Evolutionary conservation across 2,888 invertebrate species (phyloP).

Genomic region (Watsonalla binaria): DNA sequence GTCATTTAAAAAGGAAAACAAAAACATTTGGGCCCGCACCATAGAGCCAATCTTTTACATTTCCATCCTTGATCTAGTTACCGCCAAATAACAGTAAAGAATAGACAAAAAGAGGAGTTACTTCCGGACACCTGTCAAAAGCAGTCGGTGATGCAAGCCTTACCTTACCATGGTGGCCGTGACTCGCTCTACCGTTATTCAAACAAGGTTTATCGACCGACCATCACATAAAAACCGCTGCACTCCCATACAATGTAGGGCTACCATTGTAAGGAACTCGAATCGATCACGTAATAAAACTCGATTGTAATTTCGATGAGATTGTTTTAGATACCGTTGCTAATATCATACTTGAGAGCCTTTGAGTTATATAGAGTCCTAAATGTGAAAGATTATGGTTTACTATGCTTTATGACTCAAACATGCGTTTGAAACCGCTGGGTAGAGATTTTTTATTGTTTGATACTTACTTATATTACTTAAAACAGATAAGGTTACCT

Average conservation of each 20-base stretch:
- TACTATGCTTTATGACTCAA: no score
- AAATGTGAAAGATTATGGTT: no score
- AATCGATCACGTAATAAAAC: slow-evolving; percentile 1
- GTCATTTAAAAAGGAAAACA: not conserved
- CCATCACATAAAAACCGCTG: slow-evolving; percentile 29
- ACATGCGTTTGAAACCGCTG: no score
- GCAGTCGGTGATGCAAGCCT: slow-evolving; percentile 23
- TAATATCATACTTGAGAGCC: not conserved
- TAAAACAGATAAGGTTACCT: no score
- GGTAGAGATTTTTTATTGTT: no score
- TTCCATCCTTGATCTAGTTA: slow-evolving; percentile 14
- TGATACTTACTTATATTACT: no score
- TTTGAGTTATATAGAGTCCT: no score
- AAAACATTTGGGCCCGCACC: not conserved
- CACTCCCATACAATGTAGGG: slow-evolving; percentile 8
- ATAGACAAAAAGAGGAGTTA: slow-evolving; percentile 8
- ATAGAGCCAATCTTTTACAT: not conserved
- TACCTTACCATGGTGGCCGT: slow-evolving; percentile 32
- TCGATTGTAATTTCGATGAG: not conserved
- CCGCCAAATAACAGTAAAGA: slow-evolving; percentile 5
- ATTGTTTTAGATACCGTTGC: not conserved
- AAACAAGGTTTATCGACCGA: slow-evolving; percentile 64
- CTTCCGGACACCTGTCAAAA: slow-evolving; percentile 4
- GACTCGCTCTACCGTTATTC: slow-evolving; percentile 43
- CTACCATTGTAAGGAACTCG: slow-evolving; percentile 24